Conservation (phyloP, 2,113 vertebrate genomes). For the Ictalurus punctatus region DNA sequence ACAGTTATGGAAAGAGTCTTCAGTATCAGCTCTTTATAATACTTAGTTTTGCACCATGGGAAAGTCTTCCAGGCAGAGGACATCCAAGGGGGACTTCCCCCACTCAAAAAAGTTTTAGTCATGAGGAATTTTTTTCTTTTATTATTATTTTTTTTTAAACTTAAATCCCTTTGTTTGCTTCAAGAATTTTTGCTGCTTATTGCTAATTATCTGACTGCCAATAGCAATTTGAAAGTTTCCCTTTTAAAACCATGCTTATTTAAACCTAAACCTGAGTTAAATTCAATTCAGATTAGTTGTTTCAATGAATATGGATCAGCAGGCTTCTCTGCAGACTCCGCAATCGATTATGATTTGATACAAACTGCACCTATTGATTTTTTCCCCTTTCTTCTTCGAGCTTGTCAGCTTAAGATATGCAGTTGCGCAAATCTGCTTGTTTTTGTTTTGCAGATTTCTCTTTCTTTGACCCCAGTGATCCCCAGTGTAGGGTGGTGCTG, state of each 20-base stretch:
- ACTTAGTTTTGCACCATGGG: neutral
- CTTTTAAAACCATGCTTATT: conserved; percentile 10
- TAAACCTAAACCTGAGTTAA: conserved; percentile 19
- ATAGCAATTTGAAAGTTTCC: conserved; percentile 24
- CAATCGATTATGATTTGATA: conserved; percentile 35
- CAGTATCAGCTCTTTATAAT: neutral
- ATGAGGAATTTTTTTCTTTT: neutral
- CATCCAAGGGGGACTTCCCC: neutral
- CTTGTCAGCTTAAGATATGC: conserved; percentile 1
- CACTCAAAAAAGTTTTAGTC: neutral
- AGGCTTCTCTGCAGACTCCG: neutral
- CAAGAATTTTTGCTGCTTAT: neutral
- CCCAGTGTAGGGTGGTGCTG: conserved; percentile 88
- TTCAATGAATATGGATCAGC: conserved; percentile 39
- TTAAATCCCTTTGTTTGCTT: neutral
- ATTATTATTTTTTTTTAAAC: neutral
- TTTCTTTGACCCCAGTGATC: conserved; percentile 95
- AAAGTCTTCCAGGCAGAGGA: neutral
- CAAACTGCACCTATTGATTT: conserved; percentile 9
- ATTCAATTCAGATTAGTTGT: conserved; percentile 35
- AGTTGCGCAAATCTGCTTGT: neutral
- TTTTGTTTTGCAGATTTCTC: conserved; percentile 84
- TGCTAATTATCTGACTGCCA: conserved; percentile 24
- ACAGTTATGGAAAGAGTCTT: neutral
- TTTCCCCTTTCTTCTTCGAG: neutral